Evolutionary conservation across 2,888 invertebrate species (phyloP), one percentile per base, ranked within the genome.

Genomic region (Perdita meconis): DNA sequence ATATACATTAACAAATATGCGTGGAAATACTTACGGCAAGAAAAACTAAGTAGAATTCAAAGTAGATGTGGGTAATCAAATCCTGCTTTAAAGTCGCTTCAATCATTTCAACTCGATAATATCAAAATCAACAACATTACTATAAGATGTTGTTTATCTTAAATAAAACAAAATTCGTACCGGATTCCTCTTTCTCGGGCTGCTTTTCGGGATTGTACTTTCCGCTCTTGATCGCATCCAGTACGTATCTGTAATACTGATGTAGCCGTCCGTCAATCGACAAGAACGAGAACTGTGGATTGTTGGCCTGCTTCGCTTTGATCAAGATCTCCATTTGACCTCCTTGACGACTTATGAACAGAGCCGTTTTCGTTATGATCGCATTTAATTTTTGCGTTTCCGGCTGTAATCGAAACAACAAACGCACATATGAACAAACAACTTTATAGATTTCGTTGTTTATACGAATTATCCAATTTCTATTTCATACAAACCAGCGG

Each of bases 311-410:
- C 93, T 99, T 99, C 2, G 99, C 97, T 93, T 99, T 99, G 84
- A 99, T 96, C 12, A 99, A 94, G 84, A 99, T 98, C 93, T 99
- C 99, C 99, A 99, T 99, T 93, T 99, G 99, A 6, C 96, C 95
- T 0, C 99, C 99, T 90, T 99, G 98, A 59, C 95, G 94, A 85
- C 96, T 96, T 85, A 98, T 97, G 92, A 98, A 98, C 85, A 95
- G 94, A 0, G 97, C 97, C 0, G 98, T 99, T 93, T 98, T 98
- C 90, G 98, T 98, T 87, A 99, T 98, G 78, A 99, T 97, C 13
- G 97, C 96, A 92, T 98, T 97, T 87, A 96, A 95, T 92, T 98
- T 98, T 88, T 96, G 94, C 3, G 96, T 96, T 81, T 96, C 95
- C 0, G 98, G 98, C 97, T 98, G 93, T 47, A 76, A 40, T n/a